Evolutionary conservation across 2,888 invertebrate species (phyloP), one percentile per base, ranked within the genome.

Genomic region (Synanthedon andrenaeformis): DNA sequence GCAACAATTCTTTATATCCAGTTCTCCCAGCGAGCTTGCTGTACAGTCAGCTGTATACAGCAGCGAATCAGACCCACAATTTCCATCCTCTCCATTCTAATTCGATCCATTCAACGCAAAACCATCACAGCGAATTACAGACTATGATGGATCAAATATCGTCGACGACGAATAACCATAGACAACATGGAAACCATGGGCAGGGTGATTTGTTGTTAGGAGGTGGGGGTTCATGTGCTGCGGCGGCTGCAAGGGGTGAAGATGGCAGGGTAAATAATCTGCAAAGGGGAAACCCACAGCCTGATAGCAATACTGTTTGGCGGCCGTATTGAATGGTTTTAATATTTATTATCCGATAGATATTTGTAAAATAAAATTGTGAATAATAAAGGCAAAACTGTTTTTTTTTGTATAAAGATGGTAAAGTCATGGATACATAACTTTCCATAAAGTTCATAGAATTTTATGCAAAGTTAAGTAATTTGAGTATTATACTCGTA

Each of bases 1-100:
- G 92, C 68, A 93, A 93, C 74, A 92, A 92, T 62, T 92, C 93
- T 0, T 74, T 93, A 0, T 93, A 93, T 67, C 94, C 93, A 0
- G 95, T 95, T 4, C 80, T 95, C 42, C 95, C 95, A 2, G 93
- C 93, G 1, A 95, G 95, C 65, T 82, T 95, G 59, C 84, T 96
- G 3, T 96, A 95, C 79, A 95, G 95, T 6, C 95, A 95, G 70
- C 78, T 95, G 17, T 95, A 95, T 65, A 93, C 94, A 3, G 93
- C 93, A 0, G 93, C 93, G 49, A 93, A 93, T 68, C 93, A 93
- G 69, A 89, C 90, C 17, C 93, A 93, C 64, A 91, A 92, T 66
- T 92, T 93, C 68, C 92, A 92, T 69, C 89, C 90, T 3, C 82
- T 92, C 51, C 92, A 92, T 71, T 89, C 91, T 11, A 88, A 91